Percentiles rank a stretch among this genome's conserved stretches.
Conservation (phyloP, 2,113 vertebrate genomes). For the Ancistrus triradiatus region DNA sequence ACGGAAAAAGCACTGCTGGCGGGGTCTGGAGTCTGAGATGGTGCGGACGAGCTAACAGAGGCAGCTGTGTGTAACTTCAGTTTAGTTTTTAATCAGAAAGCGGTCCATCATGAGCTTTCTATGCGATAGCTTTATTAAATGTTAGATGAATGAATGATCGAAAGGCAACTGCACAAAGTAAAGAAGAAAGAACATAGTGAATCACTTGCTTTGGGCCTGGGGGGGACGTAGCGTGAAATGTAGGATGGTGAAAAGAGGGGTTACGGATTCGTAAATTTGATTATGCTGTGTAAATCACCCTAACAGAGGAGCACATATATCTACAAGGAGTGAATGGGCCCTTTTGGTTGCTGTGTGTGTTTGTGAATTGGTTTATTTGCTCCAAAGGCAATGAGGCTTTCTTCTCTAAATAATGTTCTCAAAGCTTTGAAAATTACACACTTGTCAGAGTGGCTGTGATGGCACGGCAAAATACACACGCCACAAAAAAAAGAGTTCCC, state of each 20-base stretch:
- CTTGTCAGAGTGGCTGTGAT: slow-evolving; percentile 45
- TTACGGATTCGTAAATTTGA: slow-evolving; percentile 16
- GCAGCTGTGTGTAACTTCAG: no score
- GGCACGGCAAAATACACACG: slow-evolving; percentile 39
- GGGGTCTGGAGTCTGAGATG: no score
- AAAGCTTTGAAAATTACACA: slow-evolving; percentile 50
- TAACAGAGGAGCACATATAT: slow-evolving; percentile 26
- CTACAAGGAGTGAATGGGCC: slow-evolving; percentile 17
- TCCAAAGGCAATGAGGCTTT: slow-evolving; percentile 8
- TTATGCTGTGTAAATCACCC: slow-evolving; percentile 19
- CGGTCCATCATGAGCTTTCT: no score
- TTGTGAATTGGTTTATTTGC: slow-evolving; percentile 23
- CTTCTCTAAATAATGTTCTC: slow-evolving; percentile 43
- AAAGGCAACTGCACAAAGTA: no score
- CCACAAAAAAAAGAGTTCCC: slow-evolving; percentile 30
- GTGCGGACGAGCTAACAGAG: no score
- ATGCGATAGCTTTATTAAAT: no score
- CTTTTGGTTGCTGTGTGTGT: slow-evolving; percentile 13
- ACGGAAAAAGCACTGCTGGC: no score
- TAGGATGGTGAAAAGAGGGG: slow-evolving; percentile 11
- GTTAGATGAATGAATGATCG: no score
- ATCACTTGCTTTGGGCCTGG: no score
- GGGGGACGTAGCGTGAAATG: no score
- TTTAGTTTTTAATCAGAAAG: no score
- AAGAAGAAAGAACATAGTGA: no score